These are phyloP conservation scores for Triplophysa yarkandensis DNA, from an alignment of 2,797 vertebrate species.

Conservation along the genomic window DNA sequence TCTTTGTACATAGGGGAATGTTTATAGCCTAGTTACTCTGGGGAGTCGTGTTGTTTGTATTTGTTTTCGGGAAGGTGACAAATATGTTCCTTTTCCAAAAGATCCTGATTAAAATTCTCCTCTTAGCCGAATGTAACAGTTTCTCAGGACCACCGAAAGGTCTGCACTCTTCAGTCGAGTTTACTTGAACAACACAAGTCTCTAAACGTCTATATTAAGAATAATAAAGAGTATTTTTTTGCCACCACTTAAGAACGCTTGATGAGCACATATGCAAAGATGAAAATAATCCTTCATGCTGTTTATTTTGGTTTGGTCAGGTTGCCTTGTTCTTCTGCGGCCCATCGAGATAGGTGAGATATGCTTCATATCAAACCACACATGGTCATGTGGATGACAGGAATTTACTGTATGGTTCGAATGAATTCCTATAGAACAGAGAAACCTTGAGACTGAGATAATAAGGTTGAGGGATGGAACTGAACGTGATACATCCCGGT, in stretches of 20 bases:
- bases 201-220: not conserved
- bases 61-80: slow-evolving; percentile 46
- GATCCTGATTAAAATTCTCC: slow-evolving; percentile 38
- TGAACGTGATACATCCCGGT: not conserved
- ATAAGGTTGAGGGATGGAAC: not conserved
- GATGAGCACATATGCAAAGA: not conserved
- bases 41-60: slow-evolving; percentile 33
- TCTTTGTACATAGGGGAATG: slow-evolving; percentile 14
- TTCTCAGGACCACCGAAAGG: slow-evolving; percentile 23
- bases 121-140: slow-evolving; percentile 9
- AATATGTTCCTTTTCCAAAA: slow-evolving; percentile 41
- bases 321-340: slow-evolving; percentile 18
- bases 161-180: slow-evolving; percentile 3
- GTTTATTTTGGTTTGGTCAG: slow-evolving; percentile 39
- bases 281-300: not conserved
- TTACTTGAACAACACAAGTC: slow-evolving; percentile 6
- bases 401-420: not conserved
- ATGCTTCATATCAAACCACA: not conserved
- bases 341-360: not conserved
- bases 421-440: not conserved
- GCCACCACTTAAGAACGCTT: not conserved
- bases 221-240: not conserved
- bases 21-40: slow-evolving; percentile 33
- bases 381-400: not conserved
- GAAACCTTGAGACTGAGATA: not conserved